Conservation (phyloP, 2,113 vertebrate genomes). For the Pica pica region DNA sequence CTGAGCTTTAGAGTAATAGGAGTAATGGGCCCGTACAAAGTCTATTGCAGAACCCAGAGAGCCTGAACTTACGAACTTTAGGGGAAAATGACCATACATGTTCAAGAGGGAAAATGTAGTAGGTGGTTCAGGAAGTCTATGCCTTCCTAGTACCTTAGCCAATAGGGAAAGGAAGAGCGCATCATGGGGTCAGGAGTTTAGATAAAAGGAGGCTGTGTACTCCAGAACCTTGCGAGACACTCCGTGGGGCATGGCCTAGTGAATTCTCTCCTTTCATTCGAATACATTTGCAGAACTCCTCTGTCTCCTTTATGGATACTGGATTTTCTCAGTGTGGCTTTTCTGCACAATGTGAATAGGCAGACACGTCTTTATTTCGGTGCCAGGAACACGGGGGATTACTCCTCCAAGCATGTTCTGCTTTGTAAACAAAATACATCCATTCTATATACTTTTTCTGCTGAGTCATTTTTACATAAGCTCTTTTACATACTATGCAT, state of each 20-base stretch:
- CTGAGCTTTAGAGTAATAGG: not conserved
- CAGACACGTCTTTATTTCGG: not conserved
- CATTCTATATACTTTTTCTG: not conserved
- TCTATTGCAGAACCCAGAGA: not conserved
- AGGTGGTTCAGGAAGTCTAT: not conserved
- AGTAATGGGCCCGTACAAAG: accelerated
- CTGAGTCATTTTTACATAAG: not conserved
- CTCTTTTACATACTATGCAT: not conserved
- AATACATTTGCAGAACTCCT: not conserved
- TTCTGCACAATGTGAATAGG: not conserved
- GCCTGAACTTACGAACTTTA: not conserved
- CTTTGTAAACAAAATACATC: not conserved
- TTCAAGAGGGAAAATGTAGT: not conserved
- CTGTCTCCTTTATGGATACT: not conserved
- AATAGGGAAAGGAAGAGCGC: not conserved
- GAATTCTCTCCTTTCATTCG: not conserved
- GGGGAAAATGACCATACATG: not conserved
- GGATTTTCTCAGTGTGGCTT: not conserved
- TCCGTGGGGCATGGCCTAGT: too few relatives aligned
- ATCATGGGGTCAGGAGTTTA: accelerated
- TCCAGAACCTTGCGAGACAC: not conserved
- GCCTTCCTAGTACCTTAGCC: not conserved
- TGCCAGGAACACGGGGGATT: not conserved
- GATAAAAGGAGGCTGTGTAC: not conserved
- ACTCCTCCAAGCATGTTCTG: not conserved